Conservation (phyloP, 2,113 vertebrate genomes). For the Aphyosemion australe region DNA sequence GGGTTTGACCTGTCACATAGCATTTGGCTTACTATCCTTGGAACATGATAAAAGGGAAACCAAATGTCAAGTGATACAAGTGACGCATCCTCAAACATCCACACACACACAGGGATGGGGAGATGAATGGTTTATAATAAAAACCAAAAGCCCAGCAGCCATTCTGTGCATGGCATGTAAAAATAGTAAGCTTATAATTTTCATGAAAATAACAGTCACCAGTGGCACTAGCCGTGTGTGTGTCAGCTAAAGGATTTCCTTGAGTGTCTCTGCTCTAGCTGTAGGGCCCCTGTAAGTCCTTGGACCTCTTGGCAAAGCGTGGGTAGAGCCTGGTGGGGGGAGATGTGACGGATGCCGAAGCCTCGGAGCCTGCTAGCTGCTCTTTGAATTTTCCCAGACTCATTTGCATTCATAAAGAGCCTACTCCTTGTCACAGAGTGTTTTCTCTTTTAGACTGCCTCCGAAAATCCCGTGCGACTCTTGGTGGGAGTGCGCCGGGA, state of each 20-base stretch:
- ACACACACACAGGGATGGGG: slow-evolving; percentile 35
- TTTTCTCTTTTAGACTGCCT: slow-evolving; percentile 90
- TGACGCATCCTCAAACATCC: slow-evolving; percentile 60
- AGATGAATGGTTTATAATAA: slow-evolving; percentile 71
- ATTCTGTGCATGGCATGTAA: slow-evolving; percentile 62
- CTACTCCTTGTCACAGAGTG: slow-evolving; percentile 97
- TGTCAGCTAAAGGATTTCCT: slow-evolving; percentile 69
- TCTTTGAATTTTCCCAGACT: slow-evolving; percentile 90
- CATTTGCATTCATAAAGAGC: slow-evolving; percentile 99
- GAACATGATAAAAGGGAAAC: slow-evolving; percentile 74
- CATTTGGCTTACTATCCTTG: slow-evolving; percentile 77
- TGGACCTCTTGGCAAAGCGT: slow-evolving; percentile 73
- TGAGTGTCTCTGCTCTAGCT: slow-evolving; percentile 72
- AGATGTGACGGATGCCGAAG: slow-evolving; percentile 88
- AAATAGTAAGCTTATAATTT: slow-evolving; percentile 67
- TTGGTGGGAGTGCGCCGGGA: slow-evolving; percentile 95
- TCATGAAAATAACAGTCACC: slow-evolving; percentile 65
- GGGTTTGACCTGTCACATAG: slow-evolving; percentile 76
- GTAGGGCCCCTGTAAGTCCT: slow-evolving; percentile 72
- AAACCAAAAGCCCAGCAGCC: slow-evolving; percentile 58
- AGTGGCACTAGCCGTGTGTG: slow-evolving; percentile 50
- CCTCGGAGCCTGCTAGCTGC: slow-evolving; percentile 82
- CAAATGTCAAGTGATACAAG: slow-evolving; percentile 81
- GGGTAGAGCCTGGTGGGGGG: slow-evolving; percentile 69
- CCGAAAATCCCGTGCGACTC: slow-evolving; percentile 94